Evolutionary conservation across 1,140 invertebrate species (phyloP).

Genomic region (Atta cephalotes): DNA sequence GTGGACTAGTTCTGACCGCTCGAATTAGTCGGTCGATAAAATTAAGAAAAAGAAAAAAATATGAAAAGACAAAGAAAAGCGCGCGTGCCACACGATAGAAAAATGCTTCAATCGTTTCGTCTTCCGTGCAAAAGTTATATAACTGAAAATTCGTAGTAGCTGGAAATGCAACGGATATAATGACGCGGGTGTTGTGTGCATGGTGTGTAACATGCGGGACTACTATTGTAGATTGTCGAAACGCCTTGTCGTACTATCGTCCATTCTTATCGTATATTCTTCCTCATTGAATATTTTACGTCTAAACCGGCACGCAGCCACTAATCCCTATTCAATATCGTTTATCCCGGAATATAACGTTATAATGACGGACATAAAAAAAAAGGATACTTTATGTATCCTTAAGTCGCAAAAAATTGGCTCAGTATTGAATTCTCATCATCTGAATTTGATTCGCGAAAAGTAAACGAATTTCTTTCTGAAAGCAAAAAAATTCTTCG

Average conservation of each 20-base stretch:
- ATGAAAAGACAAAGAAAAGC: background rate
- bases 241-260: constrained; percentile 65
- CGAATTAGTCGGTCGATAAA: constrained; percentile 29
- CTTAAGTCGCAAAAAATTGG: background rate
- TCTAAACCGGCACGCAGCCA: constrained; percentile 6
- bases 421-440: background rate
- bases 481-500: background rate
- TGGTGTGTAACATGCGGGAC: constrained; percentile 71
- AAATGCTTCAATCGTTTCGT: background rate
- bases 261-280: constrained; percentile 69
- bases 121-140: background rate
- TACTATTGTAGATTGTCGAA: constrained; percentile 66
- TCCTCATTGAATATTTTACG: constrained; percentile 40
- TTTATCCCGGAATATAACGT: background rate
- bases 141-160: background rate
- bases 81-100: constrained; percentile 18
- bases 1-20: background rate
- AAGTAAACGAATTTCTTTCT: background rate
- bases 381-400: background rate
- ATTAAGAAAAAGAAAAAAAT: background rate
- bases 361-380: background rate
- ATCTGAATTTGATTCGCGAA: background rate
- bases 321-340: constrained; percentile 35
- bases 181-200: background rate
- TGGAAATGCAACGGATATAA: background rate